Conservation (phyloP, 2,888 invertebrate genomes). For the Drosophila yooni region DNA sequence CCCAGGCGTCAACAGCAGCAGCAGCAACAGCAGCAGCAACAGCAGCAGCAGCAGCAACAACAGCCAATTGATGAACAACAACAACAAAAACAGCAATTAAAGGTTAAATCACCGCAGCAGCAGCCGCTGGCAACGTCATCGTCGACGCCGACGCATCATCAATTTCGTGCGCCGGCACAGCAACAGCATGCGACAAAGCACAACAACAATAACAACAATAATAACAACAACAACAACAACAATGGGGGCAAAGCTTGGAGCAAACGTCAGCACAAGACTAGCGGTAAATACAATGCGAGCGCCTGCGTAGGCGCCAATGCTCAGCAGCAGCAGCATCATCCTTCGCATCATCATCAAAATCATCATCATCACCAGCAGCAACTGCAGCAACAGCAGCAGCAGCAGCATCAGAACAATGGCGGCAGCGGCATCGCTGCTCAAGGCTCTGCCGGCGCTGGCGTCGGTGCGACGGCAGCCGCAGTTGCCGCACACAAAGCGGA, state of each 20-base stretch:
- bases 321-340: conserved; percentile 35
- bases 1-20: conserved; percentile 63
- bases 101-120: conserved; percentile 70
- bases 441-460: conserved; percentile 37
- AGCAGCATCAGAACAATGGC: conserved; percentile 36
- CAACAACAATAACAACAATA: conserved; percentile 44
- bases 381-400: conserved; percentile 27
- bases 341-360: conserved; percentile 34
- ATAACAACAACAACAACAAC: conserved; percentile 2
- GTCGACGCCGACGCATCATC: conserved; percentile 65
- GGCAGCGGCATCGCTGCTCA: conserved; percentile 27
- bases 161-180: conserved; percentile 84
- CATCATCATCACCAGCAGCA: conserved; percentile 32
- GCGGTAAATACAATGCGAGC: conserved; percentile 73
- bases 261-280: conserved; percentile 82
- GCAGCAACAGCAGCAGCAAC: conserved; percentile 43
- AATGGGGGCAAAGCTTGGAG: conserved; percentile 80
- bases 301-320: conserved; percentile 57
- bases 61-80: conserved; percentile 36
- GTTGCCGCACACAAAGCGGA: conserved; percentile 80
- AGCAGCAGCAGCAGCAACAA: conserved; percentile 25
- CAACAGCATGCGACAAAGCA: conserved; percentile 63
- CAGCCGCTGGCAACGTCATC: conserved; percentile 4
- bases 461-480: conserved; percentile 40
- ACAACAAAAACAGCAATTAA: conserved; percentile 38